Base-by-base conservation (phyloP, 1,140 invertebrate genomes). In the Neuroterus valhalla region DNA sequence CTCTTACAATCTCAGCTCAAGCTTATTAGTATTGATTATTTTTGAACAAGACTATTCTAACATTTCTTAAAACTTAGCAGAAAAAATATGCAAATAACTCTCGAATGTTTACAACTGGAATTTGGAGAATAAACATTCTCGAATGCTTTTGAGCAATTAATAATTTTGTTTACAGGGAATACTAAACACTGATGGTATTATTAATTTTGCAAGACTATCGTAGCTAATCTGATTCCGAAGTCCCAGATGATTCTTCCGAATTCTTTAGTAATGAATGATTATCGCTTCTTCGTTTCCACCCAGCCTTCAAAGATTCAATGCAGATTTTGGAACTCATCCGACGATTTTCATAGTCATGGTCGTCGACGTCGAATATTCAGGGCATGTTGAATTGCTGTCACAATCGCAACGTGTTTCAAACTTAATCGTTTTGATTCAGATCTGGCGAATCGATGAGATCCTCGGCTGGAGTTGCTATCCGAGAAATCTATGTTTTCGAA, bases 381-480 rank as follows among this genome's bases (percentile, higher is more conserved):
- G 74, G 83, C 82, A 74, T 79, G 85, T 84, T 85, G 87, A 66
- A 85, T 71, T 76, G 78, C 86, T 71, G 76, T 85, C 77, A 84
- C 81, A 50, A 88, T 81, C 77, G 84, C 79, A 74, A 83, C 78
- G 75, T 79, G 84, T 66, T 84, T 83, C 77, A 81, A 76, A 72
- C 78, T 82, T 80, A 74, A 67, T 79, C 82, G 74, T 82, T 87
- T 66, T 68, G 38, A 72, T 67, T 72, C 31, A 78, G 68, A 78
- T 79, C 74, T 72, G 75, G 72, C 68, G 70, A 81, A 72, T 76
- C 78, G 77, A 74, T 68, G 80, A 70, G 78, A 81, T 44, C 74
- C 75, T 76, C 70, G 52, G 26, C 21, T 62, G 6, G 17, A 19
- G 21, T 15, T 19, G 5, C 70, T 75, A 70, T 81, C 79, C 76